Evolutionary conservation across 2,797 vertebrate genomes (phyloP), one percentile per base, ranked within the genome.

Genomic region (Sebastes jordani): DNA sequence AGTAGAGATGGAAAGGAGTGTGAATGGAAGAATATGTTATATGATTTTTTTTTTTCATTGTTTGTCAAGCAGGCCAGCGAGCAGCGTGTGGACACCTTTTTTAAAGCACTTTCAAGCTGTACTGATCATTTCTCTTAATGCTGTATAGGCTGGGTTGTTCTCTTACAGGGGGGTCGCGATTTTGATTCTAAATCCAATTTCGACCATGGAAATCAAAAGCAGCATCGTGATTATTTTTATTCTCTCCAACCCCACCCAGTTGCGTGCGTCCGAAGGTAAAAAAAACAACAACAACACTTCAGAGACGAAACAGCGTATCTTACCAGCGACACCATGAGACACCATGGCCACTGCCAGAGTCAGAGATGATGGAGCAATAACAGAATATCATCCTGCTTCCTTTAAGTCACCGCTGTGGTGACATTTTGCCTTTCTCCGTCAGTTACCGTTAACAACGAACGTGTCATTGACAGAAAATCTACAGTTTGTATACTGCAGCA

Each of bases 151-250:
- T 22, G 23, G 68, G 36, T 68, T 55, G 46, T 20, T 80, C 32
- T 32, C 46, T 52, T 52, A 7, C 0, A 52, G 16, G 14, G 14
- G 6, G 0, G 38, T 18, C 0, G 18, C 6, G 0, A 46, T 18
- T 46, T 46, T 46, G 42, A 46, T 46, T 46, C 14, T 46, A 18
- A 46, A 46, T 46, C 6, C 42, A 1, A 46, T 46, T 46, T 18
- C 0, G 16, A 46, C 42, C 42, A 7, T 46, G 0, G 0, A 46
- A 46, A 46, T 7, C 16, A 0, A 18, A 46, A 46, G 42, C 0
- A 46, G 16, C 14, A 46, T 46, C 16, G 16, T 1, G 14, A 46
- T 18, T 18, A 46, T 46, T 46, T 42, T 46, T 16, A 16, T 16
- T 42, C 38, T 42, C 38, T 42, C 38, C 38, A 6, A 0, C 38